Conservation (phyloP, 2,888 invertebrate species). For the Agrypnus murinus region DNA sequence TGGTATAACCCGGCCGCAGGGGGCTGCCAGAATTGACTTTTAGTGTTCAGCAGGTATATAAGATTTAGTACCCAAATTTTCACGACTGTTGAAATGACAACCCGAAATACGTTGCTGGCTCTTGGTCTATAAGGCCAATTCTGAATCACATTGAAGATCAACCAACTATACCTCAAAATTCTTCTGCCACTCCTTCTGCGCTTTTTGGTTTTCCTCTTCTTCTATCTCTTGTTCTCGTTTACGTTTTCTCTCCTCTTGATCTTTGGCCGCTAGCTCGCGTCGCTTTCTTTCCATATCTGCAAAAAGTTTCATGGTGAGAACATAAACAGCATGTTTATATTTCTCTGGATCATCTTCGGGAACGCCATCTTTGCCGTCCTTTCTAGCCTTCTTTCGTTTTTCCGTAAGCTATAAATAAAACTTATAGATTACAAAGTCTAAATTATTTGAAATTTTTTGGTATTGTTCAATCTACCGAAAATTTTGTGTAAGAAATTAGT, state of each 20-base stretch:
- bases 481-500: background rate
- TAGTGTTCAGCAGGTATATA: too few relatives aligned
- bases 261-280: conserved; percentile 89
- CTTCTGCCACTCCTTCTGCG: conserved; percentile 98
- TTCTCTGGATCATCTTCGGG: conserved; percentile 91
- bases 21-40: too few relatives aligned
- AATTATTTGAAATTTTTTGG: background rate
- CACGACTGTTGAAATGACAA: too few relatives aligned
- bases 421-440: conserved; percentile 33
- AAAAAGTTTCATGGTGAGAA: conserved; percentile 97
- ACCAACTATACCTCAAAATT: conserved; percentile 99
- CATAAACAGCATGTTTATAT: conserved; percentile 95
- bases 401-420: conserved; percentile 83
- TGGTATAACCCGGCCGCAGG: too few relatives aligned
- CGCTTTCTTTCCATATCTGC: conserved; percentile 97
- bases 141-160: too few relatives aligned
- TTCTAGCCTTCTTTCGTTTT: conserved; percentile 94
- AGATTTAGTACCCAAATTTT: too few relatives aligned
- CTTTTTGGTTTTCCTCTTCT: conserved; percentile 90
- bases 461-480: background rate
- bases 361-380: conserved; percentile 89
- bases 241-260: conserved; percentile 94
- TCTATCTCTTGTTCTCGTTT: conserved; percentile 95
- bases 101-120: too few relatives aligned
- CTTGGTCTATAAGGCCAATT: too few relatives aligned